Evolutionary conservation across 2,888 invertebrate species (phyloP).

Genomic region (Quadroppia sp.): DNA sequence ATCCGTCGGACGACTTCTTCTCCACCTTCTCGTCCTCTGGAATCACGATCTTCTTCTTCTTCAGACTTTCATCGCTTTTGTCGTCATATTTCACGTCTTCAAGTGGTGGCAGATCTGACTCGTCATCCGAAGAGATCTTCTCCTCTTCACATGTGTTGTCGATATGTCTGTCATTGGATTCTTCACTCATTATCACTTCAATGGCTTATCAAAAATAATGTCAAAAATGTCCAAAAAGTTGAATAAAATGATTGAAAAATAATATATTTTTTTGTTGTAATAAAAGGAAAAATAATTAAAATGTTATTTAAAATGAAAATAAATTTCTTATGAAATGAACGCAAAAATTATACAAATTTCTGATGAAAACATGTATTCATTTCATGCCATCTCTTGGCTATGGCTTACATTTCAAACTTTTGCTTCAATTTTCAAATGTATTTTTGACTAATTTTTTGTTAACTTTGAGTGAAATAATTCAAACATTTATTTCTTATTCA

Average conservation of each 20-base stretch:
- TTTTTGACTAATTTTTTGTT: too few species aligned
- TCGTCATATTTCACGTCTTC: constrained; percentile 32
- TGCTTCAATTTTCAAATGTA: too few species aligned
- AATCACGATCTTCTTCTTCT: constrained; percentile 36
- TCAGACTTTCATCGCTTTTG: background rate
- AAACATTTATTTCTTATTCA: too few species aligned
- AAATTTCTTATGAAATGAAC: background rate
- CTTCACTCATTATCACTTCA: constrained; percentile 4
- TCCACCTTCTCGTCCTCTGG: constrained; percentile 50
- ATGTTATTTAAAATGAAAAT: background rate
- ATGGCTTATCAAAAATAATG: background rate
- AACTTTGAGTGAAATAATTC: too few species aligned
- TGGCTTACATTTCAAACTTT: too few species aligned
- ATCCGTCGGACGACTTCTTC: constrained; percentile 54
- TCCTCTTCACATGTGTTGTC: background rate
- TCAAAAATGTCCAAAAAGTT: background rate
- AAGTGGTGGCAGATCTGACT: constrained; percentile 33
- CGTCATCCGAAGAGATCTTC: background rate
- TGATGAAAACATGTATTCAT: background rate
- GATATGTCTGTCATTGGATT: background rate
- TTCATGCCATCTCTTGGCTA: background rate
- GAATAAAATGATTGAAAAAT: background rate
- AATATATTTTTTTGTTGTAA: background rate
- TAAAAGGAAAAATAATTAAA: background rate
- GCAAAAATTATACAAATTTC: background rate